phyloP scores from a whole-genome alignment of 1,140 invertebrate species.

The Drosophila equinoxialis region DNA sequence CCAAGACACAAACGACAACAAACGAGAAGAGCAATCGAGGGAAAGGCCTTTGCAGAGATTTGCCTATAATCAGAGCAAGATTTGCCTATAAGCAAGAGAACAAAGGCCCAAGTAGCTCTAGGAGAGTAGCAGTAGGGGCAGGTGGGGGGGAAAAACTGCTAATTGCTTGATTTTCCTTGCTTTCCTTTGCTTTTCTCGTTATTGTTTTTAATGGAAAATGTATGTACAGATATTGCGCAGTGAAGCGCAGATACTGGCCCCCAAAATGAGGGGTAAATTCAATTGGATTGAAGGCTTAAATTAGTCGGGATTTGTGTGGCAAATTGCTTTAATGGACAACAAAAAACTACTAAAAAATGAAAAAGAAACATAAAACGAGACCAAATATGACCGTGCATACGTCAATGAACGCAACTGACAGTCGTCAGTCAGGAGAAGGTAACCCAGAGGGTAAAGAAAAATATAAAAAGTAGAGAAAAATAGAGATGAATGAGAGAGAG shows the following conservation, averaged over 20 bases:
- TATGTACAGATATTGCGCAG: conserved; percentile 42
- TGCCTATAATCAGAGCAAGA: conserved; percentile 10
- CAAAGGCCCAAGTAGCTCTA: conserved; percentile 4
- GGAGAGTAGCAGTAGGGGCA: conserved; percentile 21
- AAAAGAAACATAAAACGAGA: conserved; percentile 41
- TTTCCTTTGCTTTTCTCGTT: conserved; percentile 5
- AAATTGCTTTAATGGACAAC: conserved; percentile 68
- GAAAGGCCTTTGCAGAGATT: conserved; percentile 32
- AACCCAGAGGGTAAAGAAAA: neutral
- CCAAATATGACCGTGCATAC: conserved; percentile 66
- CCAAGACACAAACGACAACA: conserved; percentile 27
- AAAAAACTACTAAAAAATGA: conserved; percentile 22
- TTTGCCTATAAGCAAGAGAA: conserved; percentile 37
- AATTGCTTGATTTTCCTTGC: conserved; percentile 48
- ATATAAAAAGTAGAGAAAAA: neutral
- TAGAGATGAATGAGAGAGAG: neutral
- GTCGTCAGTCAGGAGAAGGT: conserved; percentile 4
- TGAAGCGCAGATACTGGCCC: conserved; percentile 28
- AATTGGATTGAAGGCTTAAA: conserved; percentile 41
- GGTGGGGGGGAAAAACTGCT: conserved; percentile 43
- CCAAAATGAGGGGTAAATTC: neutral
- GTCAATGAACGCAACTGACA: conserved; percentile 52
- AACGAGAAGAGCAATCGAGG: conserved; percentile 43
- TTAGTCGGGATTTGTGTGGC: conserved; percentile 33
- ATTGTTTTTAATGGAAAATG: conserved; percentile 6